These are phyloP conservation scores for Acrobasis repandana DNA, from an alignment of 2,888 invertebrate genomes.

Conservation along the genomic window DNA sequence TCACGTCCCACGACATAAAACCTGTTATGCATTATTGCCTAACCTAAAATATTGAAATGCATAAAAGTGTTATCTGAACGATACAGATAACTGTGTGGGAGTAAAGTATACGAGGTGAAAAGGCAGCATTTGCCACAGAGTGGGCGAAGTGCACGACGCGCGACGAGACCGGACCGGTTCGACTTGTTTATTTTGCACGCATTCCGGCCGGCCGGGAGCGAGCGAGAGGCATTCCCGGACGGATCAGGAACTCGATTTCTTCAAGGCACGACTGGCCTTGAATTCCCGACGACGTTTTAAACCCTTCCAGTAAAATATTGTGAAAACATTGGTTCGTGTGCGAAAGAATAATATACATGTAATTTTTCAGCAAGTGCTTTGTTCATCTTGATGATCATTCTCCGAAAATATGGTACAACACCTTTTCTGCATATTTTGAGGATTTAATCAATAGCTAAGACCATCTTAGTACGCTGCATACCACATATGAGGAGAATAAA, in stretches of 20 bases:
- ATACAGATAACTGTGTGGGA: conserved; percentile 27
- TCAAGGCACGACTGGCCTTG: conserved; percentile 65
- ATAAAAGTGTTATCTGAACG: background rate
- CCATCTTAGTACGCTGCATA: no score
- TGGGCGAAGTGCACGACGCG: conserved; percentile 67
- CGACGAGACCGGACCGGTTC: conserved; percentile 71
- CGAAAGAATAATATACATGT: conserved; percentile 1
- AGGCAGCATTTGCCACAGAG: conserved; percentile 56
- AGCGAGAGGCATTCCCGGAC: conserved; percentile 69
- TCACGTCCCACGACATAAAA: background rate
- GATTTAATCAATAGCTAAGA: no score
- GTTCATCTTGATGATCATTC: no score
- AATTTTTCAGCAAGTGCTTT: background rate
- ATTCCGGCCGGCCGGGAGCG: conserved; percentile 72
- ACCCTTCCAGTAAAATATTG: conserved; percentile 46
- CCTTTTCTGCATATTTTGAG: no score
- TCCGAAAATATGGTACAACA: no score
- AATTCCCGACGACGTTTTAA: conserved; percentile 52
- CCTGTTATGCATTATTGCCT: background rate
- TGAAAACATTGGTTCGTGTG: conserved; percentile 31
- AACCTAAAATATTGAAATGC: background rate
- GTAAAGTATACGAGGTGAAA: conserved; percentile 54
- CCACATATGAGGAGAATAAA: no score
- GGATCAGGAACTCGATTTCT: conserved; percentile 68
- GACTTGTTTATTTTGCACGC: conserved; percentile 81